A percentile compares a stretch with the other conserved stretches of the same genome.
phyloP scores from a whole-genome alignment of 1,140 invertebrate genomes.

The Anastrepha ludens region DNA sequence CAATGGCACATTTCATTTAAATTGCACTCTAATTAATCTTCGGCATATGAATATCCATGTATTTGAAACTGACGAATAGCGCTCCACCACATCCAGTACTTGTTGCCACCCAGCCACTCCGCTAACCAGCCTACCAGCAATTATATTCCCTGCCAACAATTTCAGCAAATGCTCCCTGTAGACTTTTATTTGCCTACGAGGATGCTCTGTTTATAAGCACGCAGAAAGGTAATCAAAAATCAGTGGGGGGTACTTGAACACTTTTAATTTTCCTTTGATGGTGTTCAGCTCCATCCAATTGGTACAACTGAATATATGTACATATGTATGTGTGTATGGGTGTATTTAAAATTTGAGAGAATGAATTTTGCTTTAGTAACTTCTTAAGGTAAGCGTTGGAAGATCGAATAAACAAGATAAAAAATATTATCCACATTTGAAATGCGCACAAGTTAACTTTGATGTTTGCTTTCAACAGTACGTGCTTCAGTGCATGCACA shows the following conservation, averaged over 20 bases:
- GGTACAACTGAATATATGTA: neutral
- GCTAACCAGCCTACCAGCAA: neutral
- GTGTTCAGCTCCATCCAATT: neutral
- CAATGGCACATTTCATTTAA: slow-evolving; percentile 31
- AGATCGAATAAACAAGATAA: slow-evolving; percentile 1
- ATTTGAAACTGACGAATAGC: neutral
- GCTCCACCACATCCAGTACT: neutral
- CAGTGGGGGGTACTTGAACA: neutral
- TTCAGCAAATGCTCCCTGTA: neutral
- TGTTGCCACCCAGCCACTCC: too few species aligned
- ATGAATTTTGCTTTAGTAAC: neutral
- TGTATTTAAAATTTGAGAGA: neutral
- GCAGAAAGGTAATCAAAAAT: neutral
- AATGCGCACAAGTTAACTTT: neutral
- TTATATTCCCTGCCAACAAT: neutral
- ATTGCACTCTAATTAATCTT: slow-evolving; percentile 52
- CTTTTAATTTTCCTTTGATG: slow-evolving; percentile 31
- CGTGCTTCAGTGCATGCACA: neutral
- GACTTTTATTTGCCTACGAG: neutral
- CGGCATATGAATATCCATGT: slow-evolving; percentile 14
- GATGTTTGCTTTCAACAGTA: slow-evolving; percentile 25
- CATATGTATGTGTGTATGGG: neutral
- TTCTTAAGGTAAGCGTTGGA: neutral
- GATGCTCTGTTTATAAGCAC: neutral
- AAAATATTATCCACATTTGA: neutral